These are phyloP conservation scores for Oligia latruncula DNA, from an alignment of 2,888 invertebrate species.

Conservation along the genomic window DNA sequence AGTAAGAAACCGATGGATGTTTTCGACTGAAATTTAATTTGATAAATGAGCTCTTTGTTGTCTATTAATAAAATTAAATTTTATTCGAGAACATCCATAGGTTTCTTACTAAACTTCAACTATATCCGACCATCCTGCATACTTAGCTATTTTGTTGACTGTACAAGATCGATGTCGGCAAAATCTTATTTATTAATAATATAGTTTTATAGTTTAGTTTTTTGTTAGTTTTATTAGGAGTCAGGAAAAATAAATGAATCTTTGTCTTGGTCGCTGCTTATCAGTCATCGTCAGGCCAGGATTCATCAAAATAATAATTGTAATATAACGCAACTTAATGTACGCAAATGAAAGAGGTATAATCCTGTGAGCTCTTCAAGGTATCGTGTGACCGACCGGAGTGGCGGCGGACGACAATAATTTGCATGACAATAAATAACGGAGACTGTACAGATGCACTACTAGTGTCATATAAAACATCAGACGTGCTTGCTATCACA, in stretches of 20 bases:
- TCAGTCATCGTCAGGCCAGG: neutral
- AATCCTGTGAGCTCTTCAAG: constrained; percentile 39
- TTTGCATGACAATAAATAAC: constrained; percentile 87
- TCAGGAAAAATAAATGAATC: neutral
- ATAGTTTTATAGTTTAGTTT: neutral
- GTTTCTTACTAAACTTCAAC: too few relatives aligned
- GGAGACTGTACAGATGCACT: constrained; percentile 73
- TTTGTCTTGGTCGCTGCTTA: neutral
- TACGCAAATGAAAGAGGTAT: constrained; percentile 6
- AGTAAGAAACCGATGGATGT: too few relatives aligned
- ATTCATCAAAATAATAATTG: constrained; percentile 2
- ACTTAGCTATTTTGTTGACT: too few relatives aligned
- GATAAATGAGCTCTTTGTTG: too few relatives aligned
- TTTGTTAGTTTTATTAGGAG: neutral
- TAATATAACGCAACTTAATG: constrained; percentile 6
- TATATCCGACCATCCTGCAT: too few relatives aligned
- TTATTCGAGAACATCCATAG: too few relatives aligned
- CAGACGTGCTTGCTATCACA: constrained; percentile 80
- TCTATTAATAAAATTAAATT: too few relatives aligned
- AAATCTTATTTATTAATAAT: neutral
- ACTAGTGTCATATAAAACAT: constrained; percentile 74
- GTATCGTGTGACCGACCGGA: constrained; percentile 70
- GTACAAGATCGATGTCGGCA: neutral
- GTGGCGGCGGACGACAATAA: constrained; percentile 72
- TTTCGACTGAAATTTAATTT: too few relatives aligned